These are phyloP conservation scores for Pseudorhiza aurosa DNA, from an alignment of 30 jellyfish, hydroid and myxozoan species.

Conservation along the genomic window DNA sequence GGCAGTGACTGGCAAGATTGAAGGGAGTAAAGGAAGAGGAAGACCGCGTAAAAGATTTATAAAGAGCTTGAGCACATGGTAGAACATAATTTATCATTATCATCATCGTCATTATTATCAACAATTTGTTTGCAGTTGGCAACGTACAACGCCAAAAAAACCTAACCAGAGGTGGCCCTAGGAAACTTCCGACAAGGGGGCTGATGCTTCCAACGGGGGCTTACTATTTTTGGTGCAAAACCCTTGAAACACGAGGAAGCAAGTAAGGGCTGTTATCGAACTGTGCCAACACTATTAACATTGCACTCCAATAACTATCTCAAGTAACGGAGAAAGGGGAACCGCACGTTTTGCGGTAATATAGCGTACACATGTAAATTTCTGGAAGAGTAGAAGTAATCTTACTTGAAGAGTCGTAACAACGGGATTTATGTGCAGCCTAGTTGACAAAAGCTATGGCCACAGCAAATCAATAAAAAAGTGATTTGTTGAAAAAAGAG, in stretches of 20 bases:
- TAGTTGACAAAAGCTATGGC: not conserved
- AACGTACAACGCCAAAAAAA: too few species aligned
- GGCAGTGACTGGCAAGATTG: too few species aligned
- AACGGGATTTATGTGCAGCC: too few species aligned
- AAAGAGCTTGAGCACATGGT: too few species aligned
- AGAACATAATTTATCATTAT: too few species aligned
- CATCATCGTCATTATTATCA: too few species aligned
- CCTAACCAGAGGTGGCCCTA: slow-evolving; percentile 28
- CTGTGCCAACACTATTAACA: slow-evolving; percentile 14
- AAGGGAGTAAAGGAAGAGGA: too few species aligned
- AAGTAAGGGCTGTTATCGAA: not conserved
- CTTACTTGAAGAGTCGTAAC: slow-evolving; percentile 12
- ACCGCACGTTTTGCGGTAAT: not conserved
- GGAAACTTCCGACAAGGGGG: slow-evolving; percentile 36
- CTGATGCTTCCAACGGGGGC: slow-evolving; percentile 1
- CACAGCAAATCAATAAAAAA: slow-evolving; percentile 16
- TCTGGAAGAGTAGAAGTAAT: slow-evolving; percentile 18
- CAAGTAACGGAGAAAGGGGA: not conserved
- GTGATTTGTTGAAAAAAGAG: not conserved
- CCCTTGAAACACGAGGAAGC: slow-evolving; percentile 5
- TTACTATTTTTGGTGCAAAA: not conserved
- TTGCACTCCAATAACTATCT: not conserved
- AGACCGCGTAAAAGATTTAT: too few species aligned
- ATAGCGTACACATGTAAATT: not conserved
- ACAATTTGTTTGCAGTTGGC: too few species aligned